These are phyloP conservation scores for Stichodactyla helianthus DNA, from an alignment of 64 coral and sea anemone genomes.

Conservation along the genomic window DNA sequence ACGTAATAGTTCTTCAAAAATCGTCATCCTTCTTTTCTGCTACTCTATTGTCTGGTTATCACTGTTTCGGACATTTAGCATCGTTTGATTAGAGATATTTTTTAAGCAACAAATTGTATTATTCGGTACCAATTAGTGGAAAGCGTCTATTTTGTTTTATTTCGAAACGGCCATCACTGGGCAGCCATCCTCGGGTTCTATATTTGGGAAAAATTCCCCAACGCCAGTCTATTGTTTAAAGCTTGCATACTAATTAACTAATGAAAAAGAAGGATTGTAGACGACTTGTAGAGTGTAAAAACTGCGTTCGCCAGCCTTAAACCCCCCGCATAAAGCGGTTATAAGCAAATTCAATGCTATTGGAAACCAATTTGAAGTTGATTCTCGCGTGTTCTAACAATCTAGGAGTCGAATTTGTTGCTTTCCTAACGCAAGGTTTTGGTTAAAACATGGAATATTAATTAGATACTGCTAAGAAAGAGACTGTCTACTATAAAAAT, in stretches of 20 bases:
- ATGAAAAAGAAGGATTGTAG: constrained; percentile 44
- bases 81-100: not conserved
- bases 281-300: constrained; percentile 26
- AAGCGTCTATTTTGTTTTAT: not conserved
- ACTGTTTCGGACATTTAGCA: not conserved
- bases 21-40: not conserved
- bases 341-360: constrained; percentile 25
- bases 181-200: not conserved
- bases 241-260: constrained; percentile 64
- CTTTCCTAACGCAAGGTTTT: constrained; percentile 76
- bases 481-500: not conserved
- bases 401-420: not conserved
- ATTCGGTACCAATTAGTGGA: not conserved
- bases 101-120: not conserved
- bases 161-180: not conserved
- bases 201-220: constrained; percentile 1
- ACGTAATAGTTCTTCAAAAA: not conserved
- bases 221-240: constrained; percentile 47
- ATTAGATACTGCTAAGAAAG: constrained; percentile 41
- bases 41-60: not conserved
- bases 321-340: not conserved
- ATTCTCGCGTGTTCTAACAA: constrained; percentile 19
- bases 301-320: not conserved
- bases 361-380: not conserved
- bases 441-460: constrained; percentile 82